Evolutionary conservation across 2,113 vertebrate species (phyloP).

Genomic region (Zapornia atra): DNA sequence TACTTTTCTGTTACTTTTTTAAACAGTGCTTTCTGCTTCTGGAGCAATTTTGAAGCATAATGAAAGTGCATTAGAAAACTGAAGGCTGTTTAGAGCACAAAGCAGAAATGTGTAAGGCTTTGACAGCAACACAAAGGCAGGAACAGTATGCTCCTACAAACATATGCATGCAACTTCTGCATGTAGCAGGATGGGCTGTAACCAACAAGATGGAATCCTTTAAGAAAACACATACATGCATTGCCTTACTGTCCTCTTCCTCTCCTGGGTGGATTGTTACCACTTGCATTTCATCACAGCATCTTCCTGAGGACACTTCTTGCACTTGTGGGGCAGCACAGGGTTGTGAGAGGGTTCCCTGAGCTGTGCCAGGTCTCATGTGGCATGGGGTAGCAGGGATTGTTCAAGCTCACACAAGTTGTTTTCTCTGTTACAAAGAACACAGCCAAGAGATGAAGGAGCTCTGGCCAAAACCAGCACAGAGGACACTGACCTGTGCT

Average conservation of each 20-base stretch:
- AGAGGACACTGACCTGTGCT: neutral
- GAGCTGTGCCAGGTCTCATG: neutral
- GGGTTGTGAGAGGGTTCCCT: neutral
- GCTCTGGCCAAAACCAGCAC: neutral
- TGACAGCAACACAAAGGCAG: neutral
- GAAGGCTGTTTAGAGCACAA: neutral
- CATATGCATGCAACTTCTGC: fast-evolving
- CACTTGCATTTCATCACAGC: neutral
- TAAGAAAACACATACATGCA: neutral
- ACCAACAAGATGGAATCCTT: neutral
- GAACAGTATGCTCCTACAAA: no score
- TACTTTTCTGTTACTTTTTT: neutral
- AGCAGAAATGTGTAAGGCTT: neutral
- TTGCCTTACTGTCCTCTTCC: neutral
- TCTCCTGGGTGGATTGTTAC: neutral
- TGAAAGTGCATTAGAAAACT: neutral
- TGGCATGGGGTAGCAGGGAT: neutral
- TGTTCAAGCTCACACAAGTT: neutral
- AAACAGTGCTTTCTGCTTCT: neutral
- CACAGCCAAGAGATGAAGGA: neutral
- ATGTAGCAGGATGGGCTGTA: neutral
- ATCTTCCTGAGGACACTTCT: neutral
- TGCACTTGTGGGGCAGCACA: neutral
- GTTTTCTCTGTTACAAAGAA: neutral
- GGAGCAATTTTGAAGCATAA: neutral